These are phyloP conservation scores for rat (Rattus norvegicus) DNA, from an alignment of 2,113 vertebrate genomes.

Conservation along the genomic window GRCr8 NC_086027.1:55074001-55074500, in stretches of 20 bases:
- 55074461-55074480: neutral
- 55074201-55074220: neutral
- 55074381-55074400: neutral
- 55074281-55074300: neutral
- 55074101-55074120: neutral
- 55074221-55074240: neutral
- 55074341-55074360: neutral
- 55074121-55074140: neutral
- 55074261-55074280: neutral
- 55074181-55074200: neutral
- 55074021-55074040: neutral
- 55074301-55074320: neutral
- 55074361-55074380: neutral
- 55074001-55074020: slow-evolving; percentile 3
- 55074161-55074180: neutral
- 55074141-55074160: neutral
- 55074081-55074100: neutral
- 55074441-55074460: neutral
- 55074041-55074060: neutral
- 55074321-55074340: neutral
- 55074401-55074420: neutral
- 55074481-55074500: neutral
- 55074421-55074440: neutral
- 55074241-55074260: neutral
- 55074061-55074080: neutral